Evolutionary conservation across 2,113 vertebrate species (phyloP), one percentile per base, ranked within the genome.

Genomic region (Phaethornis superciliosus): DNA sequence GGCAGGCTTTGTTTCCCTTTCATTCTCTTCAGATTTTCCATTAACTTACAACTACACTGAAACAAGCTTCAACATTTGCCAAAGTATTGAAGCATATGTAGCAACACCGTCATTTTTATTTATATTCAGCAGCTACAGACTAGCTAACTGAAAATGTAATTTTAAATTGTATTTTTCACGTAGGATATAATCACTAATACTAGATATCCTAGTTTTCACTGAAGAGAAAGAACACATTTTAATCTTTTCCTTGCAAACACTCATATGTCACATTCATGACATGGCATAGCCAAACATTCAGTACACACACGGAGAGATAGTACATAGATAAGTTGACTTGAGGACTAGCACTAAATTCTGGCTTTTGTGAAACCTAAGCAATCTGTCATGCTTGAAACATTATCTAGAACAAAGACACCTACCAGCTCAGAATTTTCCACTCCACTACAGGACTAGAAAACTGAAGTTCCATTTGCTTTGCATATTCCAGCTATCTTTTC

Each of bases 1-100:
- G 89, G 74, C 47, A 76, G 37, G n/a, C 54, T 52, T 32, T 17
- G 51, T 33, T 90, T 86, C 70, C 67, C 72, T 86, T 76, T 76
- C 67, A 85, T 60, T 92, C 80, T 92, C 58, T 76, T 93, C 58
- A 77, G 58, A 79, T 87, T 87, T 91, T 89, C 81, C 84, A 82
- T 82, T 92, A 84, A 79, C 69, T 89, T 68, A 81, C 19, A 11
- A 40, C 35, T 68, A 52, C n/a, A 76, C 27, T 89, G 44, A 68
- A 71, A 87, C 58, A 87, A 81, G 40, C 46, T 15, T 78, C 15
- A 44, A 46, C 75, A 27, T 16, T 30, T 32, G 15, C 22, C 0
- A 18, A 69, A 80, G 47, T 80, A 80, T 51, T 69, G 52, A 90
- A 71, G 44, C 9, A 0, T 14, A 84, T 85, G 35, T 19, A 85